Conservation (phyloP, 2,113 vertebrate genomes). For the Mirza zaza region DNA sequence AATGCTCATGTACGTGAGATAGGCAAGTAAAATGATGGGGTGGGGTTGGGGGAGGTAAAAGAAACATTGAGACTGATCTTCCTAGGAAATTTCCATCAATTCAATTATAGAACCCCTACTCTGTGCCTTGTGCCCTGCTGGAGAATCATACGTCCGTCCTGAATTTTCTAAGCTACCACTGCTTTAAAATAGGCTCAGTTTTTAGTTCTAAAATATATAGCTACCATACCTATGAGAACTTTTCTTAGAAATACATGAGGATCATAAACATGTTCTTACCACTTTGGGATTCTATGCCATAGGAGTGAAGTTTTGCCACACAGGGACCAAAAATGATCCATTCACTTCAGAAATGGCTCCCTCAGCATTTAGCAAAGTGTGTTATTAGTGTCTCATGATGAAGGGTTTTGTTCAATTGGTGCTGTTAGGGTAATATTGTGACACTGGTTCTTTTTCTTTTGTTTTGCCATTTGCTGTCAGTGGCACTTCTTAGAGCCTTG, state of each 20-base stretch:
- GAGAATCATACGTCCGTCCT: not conserved
- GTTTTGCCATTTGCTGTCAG: not conserved
- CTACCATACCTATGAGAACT: not conserved
- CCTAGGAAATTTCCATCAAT: not conserved
- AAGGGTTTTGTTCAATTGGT: not conserved
- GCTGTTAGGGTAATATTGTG: not conserved
- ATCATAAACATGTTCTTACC: not conserved
- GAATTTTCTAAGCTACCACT: not conserved
- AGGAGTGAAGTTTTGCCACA: not conserved
- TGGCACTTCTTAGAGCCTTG: not conserved
- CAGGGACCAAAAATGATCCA: not conserved
- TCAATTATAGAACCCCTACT: not conserved
- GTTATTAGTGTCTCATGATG: not conserved
- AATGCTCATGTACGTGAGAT: not conserved
- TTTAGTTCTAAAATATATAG: conserved; percentile 10
- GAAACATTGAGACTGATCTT: not conserved
- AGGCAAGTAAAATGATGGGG: not conserved
- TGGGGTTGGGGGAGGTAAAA: not conserved
- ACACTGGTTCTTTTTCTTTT: not conserved
- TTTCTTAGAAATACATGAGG: not conserved
- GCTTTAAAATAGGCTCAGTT: not conserved
- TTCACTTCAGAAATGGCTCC: not conserved
- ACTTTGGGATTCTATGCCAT: not conserved
- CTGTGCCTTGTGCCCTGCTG: not conserved
- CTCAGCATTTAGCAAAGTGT: not conserved